Evolutionary conservation across 1,140 invertebrate species (phyloP).

Genomic region (Zaprionus camerounensis): DNA sequence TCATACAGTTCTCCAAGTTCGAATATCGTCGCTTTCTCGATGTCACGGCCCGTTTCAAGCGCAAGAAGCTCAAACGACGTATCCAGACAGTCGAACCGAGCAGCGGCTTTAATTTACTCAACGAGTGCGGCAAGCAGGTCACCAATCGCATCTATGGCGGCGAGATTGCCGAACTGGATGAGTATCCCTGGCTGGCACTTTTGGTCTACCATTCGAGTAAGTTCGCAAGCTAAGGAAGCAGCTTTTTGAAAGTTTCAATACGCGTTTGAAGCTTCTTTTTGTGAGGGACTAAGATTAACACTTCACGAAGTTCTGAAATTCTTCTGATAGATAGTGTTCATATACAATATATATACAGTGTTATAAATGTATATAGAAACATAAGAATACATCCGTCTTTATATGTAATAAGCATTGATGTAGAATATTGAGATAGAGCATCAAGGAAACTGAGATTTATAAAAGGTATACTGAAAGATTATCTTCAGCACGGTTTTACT

Average conservation of each 20-base stretch:
- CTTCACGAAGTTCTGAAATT: too few species aligned
- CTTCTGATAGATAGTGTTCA: too few species aligned
- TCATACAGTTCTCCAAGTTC: constrained; percentile 77
- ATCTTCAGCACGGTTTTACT: too few species aligned
- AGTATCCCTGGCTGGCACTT: constrained; percentile 89
- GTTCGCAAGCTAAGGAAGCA: constrained; percentile 8
- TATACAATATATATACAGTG: too few species aligned
- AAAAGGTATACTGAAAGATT: too few species aligned
- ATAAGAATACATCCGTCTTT: too few species aligned
- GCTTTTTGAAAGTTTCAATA: background rate
- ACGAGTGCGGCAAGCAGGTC: constrained; percentile 83
- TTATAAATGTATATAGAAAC: too few species aligned
- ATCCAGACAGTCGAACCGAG: constrained; percentile 74
- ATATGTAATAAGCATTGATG: too few species aligned
- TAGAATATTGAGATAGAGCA: too few species aligned
- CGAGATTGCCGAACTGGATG: constrained; percentile 84
- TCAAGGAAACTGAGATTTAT: too few species aligned
- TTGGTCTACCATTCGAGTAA: constrained; percentile 86
- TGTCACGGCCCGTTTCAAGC: constrained; percentile 68
- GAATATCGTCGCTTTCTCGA: constrained; percentile 77
- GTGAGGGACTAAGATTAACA: too few species aligned
- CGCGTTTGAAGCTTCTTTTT: background rate
- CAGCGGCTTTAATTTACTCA: constrained; percentile 69
- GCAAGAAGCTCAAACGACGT: constrained; percentile 74
- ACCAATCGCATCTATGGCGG: constrained; percentile 85